Percentiles rank a stretch among this genome's conserved stretches.
These are phyloP conservation scores for Agrilus biguttatus DNA, from an alignment of 2,888 invertebrate genomes.

Conservation along the genomic window DNA sequence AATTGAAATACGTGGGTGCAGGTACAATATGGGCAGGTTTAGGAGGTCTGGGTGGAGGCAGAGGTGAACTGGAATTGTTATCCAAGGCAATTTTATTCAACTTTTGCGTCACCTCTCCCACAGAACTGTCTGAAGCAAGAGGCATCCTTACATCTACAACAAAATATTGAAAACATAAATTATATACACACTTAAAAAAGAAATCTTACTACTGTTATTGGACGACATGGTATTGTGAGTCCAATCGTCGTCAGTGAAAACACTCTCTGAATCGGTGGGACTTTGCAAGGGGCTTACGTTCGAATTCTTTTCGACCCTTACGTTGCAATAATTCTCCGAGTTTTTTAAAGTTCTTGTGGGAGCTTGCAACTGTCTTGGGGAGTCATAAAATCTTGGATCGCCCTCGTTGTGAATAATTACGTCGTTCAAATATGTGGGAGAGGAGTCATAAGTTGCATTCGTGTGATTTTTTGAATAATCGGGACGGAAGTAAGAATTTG, in stretches of 20 bases:
- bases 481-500: constrained; percentile 15
- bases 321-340: constrained; percentile 4
- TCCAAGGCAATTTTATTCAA: constrained; percentile 13
- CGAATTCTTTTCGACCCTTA: constrained; percentile 4
- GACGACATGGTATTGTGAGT: constrained; percentile 33
- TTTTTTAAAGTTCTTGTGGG: constrained; percentile 6
- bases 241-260: constrained; percentile 57
- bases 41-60: constrained; percentile 58
- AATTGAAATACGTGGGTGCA: constrained; percentile 35
- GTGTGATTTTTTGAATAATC: constrained; percentile 14
- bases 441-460: constrained; percentile 19
- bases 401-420: constrained; percentile 24
- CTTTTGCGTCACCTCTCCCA: constrained; percentile 22
- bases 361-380: constrained; percentile 23
- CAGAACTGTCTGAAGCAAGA: constrained; percentile 41
- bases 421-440: constrained; percentile 23
- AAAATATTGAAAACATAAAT: neutral
- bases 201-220: constrained; percentile 23
- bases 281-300: constrained; percentile 39
- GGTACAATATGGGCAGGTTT: constrained; percentile 49
- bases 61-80: constrained; percentile 9
- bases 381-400: constrained; percentile 41
- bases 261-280: constrained; percentile 49
- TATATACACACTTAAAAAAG: constrained; percentile 13
- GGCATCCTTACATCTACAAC: constrained; percentile 20